Conservation (phyloP, 2,888 invertebrate species). For the Leucania comma region DNA sequence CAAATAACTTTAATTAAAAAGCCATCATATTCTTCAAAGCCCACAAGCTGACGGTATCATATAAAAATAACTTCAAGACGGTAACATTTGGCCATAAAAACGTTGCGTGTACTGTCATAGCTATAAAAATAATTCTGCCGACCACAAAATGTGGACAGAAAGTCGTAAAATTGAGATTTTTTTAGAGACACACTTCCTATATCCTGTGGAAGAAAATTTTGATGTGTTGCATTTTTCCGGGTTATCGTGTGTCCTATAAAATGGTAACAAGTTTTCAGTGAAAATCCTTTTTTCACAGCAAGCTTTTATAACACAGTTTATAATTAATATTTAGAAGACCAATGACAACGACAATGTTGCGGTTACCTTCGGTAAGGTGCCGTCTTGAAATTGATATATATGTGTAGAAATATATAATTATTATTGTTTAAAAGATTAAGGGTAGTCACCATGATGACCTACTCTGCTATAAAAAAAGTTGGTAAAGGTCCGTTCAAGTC, state of each 20-base stretch:
- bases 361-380: no score
- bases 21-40: background rate
- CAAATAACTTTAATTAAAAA: background rate
- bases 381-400: no score
- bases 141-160: slow-evolving; percentile 19
- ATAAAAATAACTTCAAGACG: slow-evolving; percentile 27
- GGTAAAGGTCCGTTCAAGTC: no score
- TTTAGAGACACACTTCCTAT: slow-evolving; percentile 27
- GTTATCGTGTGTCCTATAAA: background rate
- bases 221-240: background rate
- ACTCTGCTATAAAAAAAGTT: no score
- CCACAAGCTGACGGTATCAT: background rate
- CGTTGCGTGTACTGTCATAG: slow-evolving; percentile 9
- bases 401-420: no score
- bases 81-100: slow-evolving; percentile 35
- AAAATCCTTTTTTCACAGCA: no score
- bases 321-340: no score
- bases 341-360: no score
- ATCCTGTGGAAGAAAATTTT: background rate
- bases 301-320: no score
- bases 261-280: background rate
- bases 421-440: no score
- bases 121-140: slow-evolving; percentile 46
- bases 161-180: slow-evolving; percentile 38
- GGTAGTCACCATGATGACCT: no score